These are phyloP conservation scores for Sebastes fasciatus DNA, from an alignment of 2,113 vertebrate genomes.

Conservation along the genomic window DNA sequence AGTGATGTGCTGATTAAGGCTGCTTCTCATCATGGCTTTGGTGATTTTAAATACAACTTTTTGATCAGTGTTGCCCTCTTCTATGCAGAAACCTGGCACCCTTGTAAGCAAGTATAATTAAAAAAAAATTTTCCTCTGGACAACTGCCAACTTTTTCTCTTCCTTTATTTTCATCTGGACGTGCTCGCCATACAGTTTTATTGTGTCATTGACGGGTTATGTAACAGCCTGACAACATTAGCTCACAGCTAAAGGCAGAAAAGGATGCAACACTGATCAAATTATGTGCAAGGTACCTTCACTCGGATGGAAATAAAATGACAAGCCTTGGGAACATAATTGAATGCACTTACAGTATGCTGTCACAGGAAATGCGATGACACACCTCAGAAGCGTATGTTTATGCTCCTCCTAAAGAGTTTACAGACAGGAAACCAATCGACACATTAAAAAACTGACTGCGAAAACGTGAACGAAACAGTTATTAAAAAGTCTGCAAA, in stretches of 20 bases:
- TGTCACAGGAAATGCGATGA: slow-evolving; percentile 6
- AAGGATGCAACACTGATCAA: slow-evolving; percentile 28
- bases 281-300: slow-evolving; percentile 22
- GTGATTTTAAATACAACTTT: background rate
- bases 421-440: slow-evolving; percentile 43
- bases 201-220: slow-evolving; percentile 39
- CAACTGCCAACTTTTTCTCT: background rate
- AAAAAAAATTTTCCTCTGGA: background rate
- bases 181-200: background rate
- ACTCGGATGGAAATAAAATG: slow-evolving; percentile 31
- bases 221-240: slow-evolving; percentile 40
- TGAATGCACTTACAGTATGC: slow-evolving; percentile 43
- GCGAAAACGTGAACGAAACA: slow-evolving; percentile 19
- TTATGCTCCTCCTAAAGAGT: background rate
- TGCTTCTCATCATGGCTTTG: background rate
- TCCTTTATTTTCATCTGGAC: slow-evolving; percentile 27
- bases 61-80: slow-evolving; percentile 4
- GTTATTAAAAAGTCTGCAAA: slow-evolving; percentile 33
- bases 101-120: background rate
- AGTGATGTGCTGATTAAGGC: background rate
- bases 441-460: slow-evolving; percentile 25
- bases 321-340: slow-evolving; percentile 35
- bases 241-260: slow-evolving; percentile 27
- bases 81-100: slow-evolving; percentile 5
- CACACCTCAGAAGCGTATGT: background rate